phyloP scores from a whole-genome alignment of 2,113 vertebrate genomes.

The Channa maculata region DNA sequence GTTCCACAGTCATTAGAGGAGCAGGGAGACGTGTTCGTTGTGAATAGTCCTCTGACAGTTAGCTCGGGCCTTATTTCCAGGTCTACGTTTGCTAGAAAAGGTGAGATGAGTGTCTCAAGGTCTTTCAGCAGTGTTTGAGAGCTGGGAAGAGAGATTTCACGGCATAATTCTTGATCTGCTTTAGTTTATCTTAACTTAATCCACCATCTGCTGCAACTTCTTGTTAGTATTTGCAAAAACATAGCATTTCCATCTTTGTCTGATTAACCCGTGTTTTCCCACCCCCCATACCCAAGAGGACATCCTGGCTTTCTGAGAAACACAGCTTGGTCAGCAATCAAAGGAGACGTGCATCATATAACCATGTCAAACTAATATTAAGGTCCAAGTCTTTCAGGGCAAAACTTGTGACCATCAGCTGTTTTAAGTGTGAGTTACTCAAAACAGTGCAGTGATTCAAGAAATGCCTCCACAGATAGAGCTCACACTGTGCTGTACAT shows the following conservation, averaged over 20 bases:
- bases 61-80: conserved; percentile 25
- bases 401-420: conserved; percentile 72
- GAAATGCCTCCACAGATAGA: conserved; percentile 38
- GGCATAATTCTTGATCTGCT: conserved; percentile 1
- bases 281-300: conserved; percentile 4
- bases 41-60: conserved; percentile 31
- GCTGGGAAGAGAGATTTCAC: conserved; percentile 12
- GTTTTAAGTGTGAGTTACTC: conserved; percentile 48
- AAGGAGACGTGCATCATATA: conserved; percentile 49
- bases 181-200: conserved; percentile 15
- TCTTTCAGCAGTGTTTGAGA: not conserved
- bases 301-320: conserved; percentile 3
- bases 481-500: conserved; percentile 10
- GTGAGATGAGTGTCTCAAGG: not conserved
- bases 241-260: conserved; percentile 28
- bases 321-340: conserved; percentile 57
- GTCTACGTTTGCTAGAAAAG: not conserved
- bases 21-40: conserved; percentile 29
- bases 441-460: conserved; percentile 60
- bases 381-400: conserved; percentile 33
- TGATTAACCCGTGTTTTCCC: conserved; percentile 10
- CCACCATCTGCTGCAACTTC: conserved; percentile 31
- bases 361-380: conserved; percentile 45
- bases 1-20: conserved; percentile 52
- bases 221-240: conserved; percentile 18